Evolutionary conservation across 2,888 invertebrate species (phyloP), one percentile per base, ranked within the genome.

Genomic region (Argyra leucocephala): DNA sequence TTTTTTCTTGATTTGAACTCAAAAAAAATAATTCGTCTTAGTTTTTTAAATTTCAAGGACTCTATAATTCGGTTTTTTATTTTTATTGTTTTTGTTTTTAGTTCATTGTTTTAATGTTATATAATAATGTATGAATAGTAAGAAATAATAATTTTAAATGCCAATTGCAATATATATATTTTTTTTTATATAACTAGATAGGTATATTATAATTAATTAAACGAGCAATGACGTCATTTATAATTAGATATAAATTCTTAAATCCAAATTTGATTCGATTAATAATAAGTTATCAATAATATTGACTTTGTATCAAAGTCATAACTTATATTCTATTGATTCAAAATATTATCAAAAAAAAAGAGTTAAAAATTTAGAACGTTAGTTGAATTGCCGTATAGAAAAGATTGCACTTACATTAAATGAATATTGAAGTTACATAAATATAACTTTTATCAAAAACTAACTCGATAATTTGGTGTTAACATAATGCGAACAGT

Each of bases 291-390:
- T 12, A 31, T 31, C 31, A 31, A 31, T n/a, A n/a, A 31, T 48
- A 48, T 48, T 48, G 48, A 48, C 48, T 48, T 48, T 48, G 48
- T 48, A 12, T n/a, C 48, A 48, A 48, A 18, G 48, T 48, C 48
- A 48, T 12, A 18, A 48, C 1, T 31, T 31, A 31, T 10, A n/a
- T n/a, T n/a, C n/a, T n/a, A n/a, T n/a, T n/a, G n/a, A n/a, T n/a
- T n/a, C n/a, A n/a, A n/a, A n/a, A n/a, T n/a, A n/a, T n/a, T n/a
- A n/a, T n/a, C n/a, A n/a, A n/a, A n/a, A n/a, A n/a, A n/a, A n/a
- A n/a, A n/a, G n/a, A n/a, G n/a, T n/a, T n/a, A n/a, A n/a, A n/a
- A n/a, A n/a, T n/a, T n/a, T n/a, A n/a, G n/a, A n/a, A n/a, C n/a
- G n/a, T n/a, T n/a, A n/a, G n/a, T n/a, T n/a, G n/a, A n/a, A n/a